Conservation (phyloP, 2,797 vertebrate genomes). For the Centropyge bicolor region DNA sequence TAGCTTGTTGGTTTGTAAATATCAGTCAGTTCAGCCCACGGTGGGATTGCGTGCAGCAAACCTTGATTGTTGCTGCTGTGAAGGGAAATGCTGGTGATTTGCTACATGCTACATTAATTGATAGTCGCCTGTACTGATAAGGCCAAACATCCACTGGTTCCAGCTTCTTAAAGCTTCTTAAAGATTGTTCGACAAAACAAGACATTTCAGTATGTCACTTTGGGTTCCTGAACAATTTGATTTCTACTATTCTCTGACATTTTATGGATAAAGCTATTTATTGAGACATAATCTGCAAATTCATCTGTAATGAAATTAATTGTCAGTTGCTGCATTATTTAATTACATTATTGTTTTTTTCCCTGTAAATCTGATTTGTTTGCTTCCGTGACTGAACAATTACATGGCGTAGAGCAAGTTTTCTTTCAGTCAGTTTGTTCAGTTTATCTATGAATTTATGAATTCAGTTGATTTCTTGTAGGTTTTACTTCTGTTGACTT, state of each 20-base stretch:
- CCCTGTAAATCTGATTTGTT: background rate
- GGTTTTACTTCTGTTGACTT: slow-evolving; percentile 17
- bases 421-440: background rate
- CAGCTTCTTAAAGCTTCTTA: too few relatives aligned
- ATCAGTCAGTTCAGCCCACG: background rate
- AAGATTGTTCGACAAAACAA: too few relatives aligned
- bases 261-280: background rate
- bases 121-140: too few relatives aligned
- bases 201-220: too few relatives aligned
- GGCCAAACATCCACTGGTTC: too few relatives aligned
- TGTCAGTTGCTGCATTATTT: background rate
- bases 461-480: background rate
- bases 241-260: too few relatives aligned
- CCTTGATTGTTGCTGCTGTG: background rate
- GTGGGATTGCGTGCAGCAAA: slow-evolving; percentile 12
- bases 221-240: too few relatives aligned
- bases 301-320: background rate
- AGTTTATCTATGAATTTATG: background rate
- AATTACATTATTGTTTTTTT: background rate
- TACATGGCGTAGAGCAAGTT: background rate
- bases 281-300: background rate
- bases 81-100: background rate
- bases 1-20: background rate
- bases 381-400: background rate
- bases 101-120: background rate